These are phyloP conservation scores for Achroia grisella DNA, from an alignment of 1,140 invertebrate genomes.

Conservation along the genomic window DNA sequence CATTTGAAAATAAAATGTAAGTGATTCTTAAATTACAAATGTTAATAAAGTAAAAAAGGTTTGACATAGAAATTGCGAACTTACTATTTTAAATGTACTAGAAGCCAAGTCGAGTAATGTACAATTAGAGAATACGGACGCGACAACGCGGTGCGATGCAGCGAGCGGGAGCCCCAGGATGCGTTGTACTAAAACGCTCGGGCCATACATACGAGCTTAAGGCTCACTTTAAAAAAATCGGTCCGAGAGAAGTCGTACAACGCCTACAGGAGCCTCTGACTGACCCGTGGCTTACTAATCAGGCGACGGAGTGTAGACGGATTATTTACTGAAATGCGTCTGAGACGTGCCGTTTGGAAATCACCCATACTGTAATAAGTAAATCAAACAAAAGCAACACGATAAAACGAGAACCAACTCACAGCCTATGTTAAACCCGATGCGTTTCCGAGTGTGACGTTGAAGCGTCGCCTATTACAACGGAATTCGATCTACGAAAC, in stretches of 20 bases:
- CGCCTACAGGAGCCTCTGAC: conserved; percentile 12
- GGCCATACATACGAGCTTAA: background rate
- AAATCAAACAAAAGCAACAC: conserved; percentile 54
- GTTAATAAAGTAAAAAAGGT: conserved; percentile 52
- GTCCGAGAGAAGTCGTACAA: background rate
- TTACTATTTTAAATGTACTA: conserved; percentile 36
- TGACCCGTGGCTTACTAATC: conserved; percentile 42
- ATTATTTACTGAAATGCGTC: conserved; percentile 66
- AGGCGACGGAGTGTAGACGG: conserved; percentile 68
- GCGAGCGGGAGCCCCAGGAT: conserved; percentile 7
- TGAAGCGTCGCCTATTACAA: conserved; percentile 29
- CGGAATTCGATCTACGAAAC: conserved; percentile 26
- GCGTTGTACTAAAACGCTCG: background rate
- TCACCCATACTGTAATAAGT: conserved; percentile 42
- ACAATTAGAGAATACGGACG: conserved; percentile 50
- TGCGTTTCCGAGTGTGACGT: conserved; percentile 21
- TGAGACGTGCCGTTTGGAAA: conserved; percentile 67
- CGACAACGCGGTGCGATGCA: conserved; percentile 46
- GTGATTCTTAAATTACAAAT: conserved; percentile 46
- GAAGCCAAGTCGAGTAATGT: conserved; percentile 65
- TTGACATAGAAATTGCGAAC: conserved; percentile 50
- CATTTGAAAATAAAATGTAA: conserved; percentile 43
- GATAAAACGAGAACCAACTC: conserved; percentile 57
- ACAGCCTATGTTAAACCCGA: conserved; percentile 61
- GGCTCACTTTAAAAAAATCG: conserved; percentile 2